Conservation (phyloP, 2,888 invertebrate genomes). For the Clepsis dumicolana region DNA sequence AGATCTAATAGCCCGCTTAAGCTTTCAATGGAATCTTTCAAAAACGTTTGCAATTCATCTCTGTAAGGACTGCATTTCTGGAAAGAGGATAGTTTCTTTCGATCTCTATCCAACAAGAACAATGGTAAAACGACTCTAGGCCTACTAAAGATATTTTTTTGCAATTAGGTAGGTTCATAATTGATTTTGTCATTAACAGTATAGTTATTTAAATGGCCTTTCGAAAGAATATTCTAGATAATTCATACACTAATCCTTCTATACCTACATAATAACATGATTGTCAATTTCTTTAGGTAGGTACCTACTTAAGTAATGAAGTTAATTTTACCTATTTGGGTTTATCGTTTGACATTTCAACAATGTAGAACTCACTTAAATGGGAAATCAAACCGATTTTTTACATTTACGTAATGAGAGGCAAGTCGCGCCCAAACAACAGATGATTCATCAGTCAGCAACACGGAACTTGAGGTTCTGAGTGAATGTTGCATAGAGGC, state of each 20-base stretch:
- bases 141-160: too few relatives aligned
- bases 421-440: constrained; percentile 34
- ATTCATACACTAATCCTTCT: too few relatives aligned
- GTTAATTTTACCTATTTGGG: neutral
- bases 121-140: too few relatives aligned
- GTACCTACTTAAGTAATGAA: neutral
- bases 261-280: too few relatives aligned
- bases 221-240: too few relatives aligned
- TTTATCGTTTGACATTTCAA: constrained; percentile 1
- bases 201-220: neutral
- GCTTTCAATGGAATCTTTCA: too few relatives aligned
- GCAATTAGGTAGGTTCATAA: too few relatives aligned
- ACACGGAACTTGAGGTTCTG: constrained; percentile 42
- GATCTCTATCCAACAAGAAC: too few relatives aligned
- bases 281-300: too few relatives aligned
- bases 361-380: neutral
- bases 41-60: too few relatives aligned
- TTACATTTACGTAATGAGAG: constrained; percentile 9
- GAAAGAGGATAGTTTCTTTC: too few relatives aligned
- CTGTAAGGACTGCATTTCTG: too few relatives aligned
- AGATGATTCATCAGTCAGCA: constrained; percentile 34
- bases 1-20: neutral
- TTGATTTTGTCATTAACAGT: neutral
- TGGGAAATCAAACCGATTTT: constrained; percentile 13
- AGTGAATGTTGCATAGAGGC: constrained; percentile 16